These are phyloP conservation scores for Nudaria mundana DNA, from an alignment of 2,888 invertebrate species.

Conservation along the genomic window DNA sequence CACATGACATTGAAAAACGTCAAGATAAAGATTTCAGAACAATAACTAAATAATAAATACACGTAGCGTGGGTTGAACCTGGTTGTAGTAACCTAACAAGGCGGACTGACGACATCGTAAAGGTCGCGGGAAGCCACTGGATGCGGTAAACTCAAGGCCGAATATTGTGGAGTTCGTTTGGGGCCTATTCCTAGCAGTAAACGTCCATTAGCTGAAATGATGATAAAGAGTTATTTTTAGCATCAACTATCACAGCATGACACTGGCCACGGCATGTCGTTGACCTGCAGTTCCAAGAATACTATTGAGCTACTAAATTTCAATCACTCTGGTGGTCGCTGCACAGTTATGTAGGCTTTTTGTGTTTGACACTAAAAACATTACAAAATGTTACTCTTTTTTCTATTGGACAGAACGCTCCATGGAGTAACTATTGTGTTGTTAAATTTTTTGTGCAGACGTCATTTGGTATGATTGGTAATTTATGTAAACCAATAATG, in stretches of 20 bases:
- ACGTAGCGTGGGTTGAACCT: too few species aligned
- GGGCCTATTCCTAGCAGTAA: too few species aligned
- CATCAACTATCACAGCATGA: not conserved
- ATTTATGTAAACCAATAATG: not conserved
- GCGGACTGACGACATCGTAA: too few species aligned
- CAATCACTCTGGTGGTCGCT: slow-evolving; percentile 45
- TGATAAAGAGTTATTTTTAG: not conserved
- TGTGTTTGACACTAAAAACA: slow-evolving; percentile 51
- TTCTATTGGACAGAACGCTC: slow-evolving; percentile 18
- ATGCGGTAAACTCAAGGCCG: too few species aligned
- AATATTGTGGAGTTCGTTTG: too few species aligned
- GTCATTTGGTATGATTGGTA: not conserved
- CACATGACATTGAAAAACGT: too few species aligned
- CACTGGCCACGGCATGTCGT: slow-evolving; percentile 31
- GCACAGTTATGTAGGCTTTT: slow-evolving; percentile 43
- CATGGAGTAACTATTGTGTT: slow-evolving; percentile 24
- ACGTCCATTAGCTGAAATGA: too few species aligned
- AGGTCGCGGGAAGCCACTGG: too few species aligned
- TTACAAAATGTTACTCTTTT: slow-evolving; percentile 55
- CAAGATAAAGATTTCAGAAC: too few species aligned
- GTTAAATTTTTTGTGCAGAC: not conserved
- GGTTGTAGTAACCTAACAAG: too few species aligned
- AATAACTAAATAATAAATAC: too few species aligned
- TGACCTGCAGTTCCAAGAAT: slow-evolving; percentile 50
- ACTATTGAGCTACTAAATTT: slow-evolving; percentile 49